phyloP scores from a whole-genome alignment of 2,797 vertebrate genomes.

The Falco concolor region DNA sequence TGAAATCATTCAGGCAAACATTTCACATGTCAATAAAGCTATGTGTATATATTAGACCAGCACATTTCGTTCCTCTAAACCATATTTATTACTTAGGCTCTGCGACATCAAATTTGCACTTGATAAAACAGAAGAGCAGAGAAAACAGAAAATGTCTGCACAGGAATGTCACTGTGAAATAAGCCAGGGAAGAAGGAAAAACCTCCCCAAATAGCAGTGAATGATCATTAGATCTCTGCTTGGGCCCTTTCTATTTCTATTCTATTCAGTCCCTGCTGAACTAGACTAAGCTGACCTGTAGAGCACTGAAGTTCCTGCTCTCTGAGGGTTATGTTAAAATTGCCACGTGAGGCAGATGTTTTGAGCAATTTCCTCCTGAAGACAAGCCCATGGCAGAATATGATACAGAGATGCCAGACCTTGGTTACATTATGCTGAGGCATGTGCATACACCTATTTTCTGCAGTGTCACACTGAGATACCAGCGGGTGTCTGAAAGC shows the following conservation, averaged over 20 bases:
- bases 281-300: not conserved
- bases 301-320: not conserved
- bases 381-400: not conserved
- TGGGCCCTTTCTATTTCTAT: not conserved
- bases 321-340: not conserved
- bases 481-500: not conserved
- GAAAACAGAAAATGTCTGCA: not conserved
- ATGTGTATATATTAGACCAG: not conserved
- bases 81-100: not conserved
- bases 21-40: slow-evolving; percentile 46
- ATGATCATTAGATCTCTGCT: not conserved
- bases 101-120: not conserved
- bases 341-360: not conserved
- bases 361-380: not conserved
- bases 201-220: not conserved
- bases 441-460: not conserved
- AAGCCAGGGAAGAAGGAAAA: not conserved
- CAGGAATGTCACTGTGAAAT: not conserved
- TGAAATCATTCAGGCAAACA: slow-evolving; percentile 33
- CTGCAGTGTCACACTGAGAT: not conserved
- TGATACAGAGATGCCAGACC: not conserved
- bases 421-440: rapidly evolving
- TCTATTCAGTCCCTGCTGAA: not conserved
- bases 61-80: not conserved
- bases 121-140: not conserved